Evolutionary conservation across 2,797 vertebrate species (phyloP), one percentile per base, ranked within the genome.

Genomic region (Streptopelia turtur): DNA sequence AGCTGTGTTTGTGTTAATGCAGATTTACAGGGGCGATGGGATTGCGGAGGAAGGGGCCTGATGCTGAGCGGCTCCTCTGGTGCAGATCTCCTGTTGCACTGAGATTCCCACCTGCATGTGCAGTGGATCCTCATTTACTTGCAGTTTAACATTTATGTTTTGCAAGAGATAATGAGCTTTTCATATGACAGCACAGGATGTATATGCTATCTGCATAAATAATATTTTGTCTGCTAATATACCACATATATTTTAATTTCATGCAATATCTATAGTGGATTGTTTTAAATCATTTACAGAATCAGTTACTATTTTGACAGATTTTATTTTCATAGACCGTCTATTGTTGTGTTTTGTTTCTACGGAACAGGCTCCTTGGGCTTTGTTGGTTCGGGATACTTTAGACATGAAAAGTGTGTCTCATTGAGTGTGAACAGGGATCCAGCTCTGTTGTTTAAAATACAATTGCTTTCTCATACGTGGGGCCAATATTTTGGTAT

Each of bases 1-100:
- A 24, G 64, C 56, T n/a, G 28, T 13, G 0, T 7, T 3, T 16
- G 56, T 1, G 1, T 22, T 11, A 5, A 10, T 0, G 1, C 28
- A 14, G 39, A 1, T 41, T 25, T 9, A 4, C 0, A 2, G 56
- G 1, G 57, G 47, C 3, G 5, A 2, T 12, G 15, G 17, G 27
- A 2, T 11, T 7, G 0, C 0, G 23, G 25, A 41, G 68, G 52
- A 41, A 16, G n/a, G 63, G 33, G 16, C 22, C 35, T 37, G 1
- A 33, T 6, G 66, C 78, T 23, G 39, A 24, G 59, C 21, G 31
- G 6, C 39, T 50, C 55, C 78, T 50, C 27, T 1, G 28, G 31
- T 13, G 20, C 37, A 15, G 53, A 69, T 65, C 39, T 68, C 39
- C 69, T 7, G 33, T 10, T 39, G 70, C 52, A 1, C 39, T 2